phyloP scores from a whole-genome alignment of 2,888 invertebrate species.

The Magallana nippona region DNA sequence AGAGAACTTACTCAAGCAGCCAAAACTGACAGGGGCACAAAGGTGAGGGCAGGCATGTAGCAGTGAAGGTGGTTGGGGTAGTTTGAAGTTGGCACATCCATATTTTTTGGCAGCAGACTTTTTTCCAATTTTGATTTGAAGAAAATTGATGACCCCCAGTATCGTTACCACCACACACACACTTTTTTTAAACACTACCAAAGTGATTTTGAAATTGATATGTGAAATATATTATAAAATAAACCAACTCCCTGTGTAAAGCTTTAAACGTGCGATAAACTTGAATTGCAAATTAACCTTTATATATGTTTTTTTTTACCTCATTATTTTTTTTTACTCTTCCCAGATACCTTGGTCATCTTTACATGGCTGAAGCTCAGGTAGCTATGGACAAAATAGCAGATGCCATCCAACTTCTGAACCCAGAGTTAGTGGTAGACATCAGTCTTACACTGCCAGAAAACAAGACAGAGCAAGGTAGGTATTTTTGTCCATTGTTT shows the following conservation, averaged over 20 bases:
- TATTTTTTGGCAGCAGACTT: too few relatives aligned
- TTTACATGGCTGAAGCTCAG: slow-evolving; percentile 94
- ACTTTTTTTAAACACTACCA: too few relatives aligned
- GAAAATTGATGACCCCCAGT: too few relatives aligned
- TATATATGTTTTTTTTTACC: neutral
- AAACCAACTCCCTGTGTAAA: too few relatives aligned
- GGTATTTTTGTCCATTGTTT: too few relatives aligned
- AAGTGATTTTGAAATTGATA: neutral
- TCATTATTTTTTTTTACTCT: neutral
- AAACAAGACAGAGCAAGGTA: slow-evolving; percentile 69
- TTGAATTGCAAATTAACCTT: too few relatives aligned
- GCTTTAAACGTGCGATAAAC: too few relatives aligned
- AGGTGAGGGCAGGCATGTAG: slow-evolving; percentile 81
- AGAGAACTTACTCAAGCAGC: slow-evolving; percentile 86
- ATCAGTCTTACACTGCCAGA: slow-evolving; percentile 74
- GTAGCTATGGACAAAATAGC: slow-evolving; percentile 88
- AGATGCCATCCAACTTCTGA: slow-evolving; percentile 91
- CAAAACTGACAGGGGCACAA: slow-evolving; percentile 87
- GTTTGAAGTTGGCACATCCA: too few relatives aligned
- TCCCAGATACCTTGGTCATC: slow-evolving; percentile 85
- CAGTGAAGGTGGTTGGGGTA: too few relatives aligned
- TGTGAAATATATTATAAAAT: too few relatives aligned
- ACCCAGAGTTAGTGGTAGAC: slow-evolving; percentile 80
- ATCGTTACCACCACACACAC: too few relatives aligned
- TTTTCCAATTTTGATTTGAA: too few relatives aligned